Evolutionary conservation across 2,797 vertebrate genomes (phyloP), one percentile per base, ranked within the genome.

Genomic region (Eleutherodactylus coqui): DNA sequence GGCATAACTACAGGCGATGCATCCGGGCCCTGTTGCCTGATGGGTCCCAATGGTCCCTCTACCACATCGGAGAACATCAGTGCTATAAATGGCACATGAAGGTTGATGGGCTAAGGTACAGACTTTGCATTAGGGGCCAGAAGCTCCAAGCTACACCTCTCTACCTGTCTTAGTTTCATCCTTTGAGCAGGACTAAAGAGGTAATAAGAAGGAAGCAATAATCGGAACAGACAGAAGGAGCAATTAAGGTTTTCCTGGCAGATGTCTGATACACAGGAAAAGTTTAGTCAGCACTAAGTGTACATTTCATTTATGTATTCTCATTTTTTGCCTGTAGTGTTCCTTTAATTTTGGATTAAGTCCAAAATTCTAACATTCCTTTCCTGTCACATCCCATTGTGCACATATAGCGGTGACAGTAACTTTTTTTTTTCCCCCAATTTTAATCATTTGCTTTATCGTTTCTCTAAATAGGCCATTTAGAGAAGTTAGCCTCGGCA

Each of bases 341-440:
- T 45, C 36, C 67, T 75, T 75, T 83, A 43, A 83, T 75, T 83
- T 60, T 83, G 81, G 69, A 73, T 83, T 14, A 43, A 43, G 29
- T 83, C 81, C 81, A 75, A 82, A 51, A 60, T 43, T 24, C 6
- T 24, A 14, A 58, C 51, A 43, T 58, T 45, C 80, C 47, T 69
- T 49, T 16, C 21, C 69, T 55, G 69, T 75, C 69, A 75, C 69
- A 58, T 73, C 75, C 51, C 24, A 73, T 55, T 75, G 34, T 73
- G 69, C 51, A 60, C 21, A n/a, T 72, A 82, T 32, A 82, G 36
- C 24, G 67, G 51, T 58, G 67, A 55, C 80, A 82, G 67, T 5
- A 72, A 27, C 21, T 41, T 70, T 69, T 64, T 45, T 80, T 79
- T 80, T 36, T 21, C 9, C 38, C 17, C 64, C 0, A 53, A 41